Conservation (phyloP, 2,888 invertebrate species). For the Scaptomyza parva region DNA sequence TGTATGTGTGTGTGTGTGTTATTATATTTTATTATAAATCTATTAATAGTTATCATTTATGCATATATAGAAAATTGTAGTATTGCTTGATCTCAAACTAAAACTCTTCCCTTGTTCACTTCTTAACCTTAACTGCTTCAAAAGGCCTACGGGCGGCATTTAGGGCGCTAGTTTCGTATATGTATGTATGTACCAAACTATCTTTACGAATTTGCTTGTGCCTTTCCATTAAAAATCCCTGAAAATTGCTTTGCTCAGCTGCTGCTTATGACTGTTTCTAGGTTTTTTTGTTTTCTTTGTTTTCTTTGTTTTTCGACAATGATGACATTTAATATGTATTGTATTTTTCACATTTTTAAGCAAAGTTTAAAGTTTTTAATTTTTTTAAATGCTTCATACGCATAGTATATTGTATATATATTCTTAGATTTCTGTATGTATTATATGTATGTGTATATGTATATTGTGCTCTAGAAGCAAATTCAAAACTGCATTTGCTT, state of each 20-base stretch:
- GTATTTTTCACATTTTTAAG: conserved; percentile 58
- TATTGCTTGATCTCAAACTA: conserved; percentile 43
- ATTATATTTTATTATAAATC: conserved; percentile 21
- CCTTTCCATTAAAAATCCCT: conserved; percentile 76
- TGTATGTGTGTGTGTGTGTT: conserved; percentile 17
- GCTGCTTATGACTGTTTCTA: conserved; percentile 54
- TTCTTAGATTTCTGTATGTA: conserved; percentile 22
- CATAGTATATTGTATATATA: conserved; percentile 26
- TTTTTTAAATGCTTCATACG: conserved; percentile 59
- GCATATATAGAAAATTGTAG: conserved; percentile 34
- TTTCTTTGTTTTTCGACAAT: conserved; percentile 15
- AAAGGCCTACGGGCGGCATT: conserved; percentile 80
- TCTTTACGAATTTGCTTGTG: conserved; percentile 48
- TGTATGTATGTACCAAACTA: conserved; percentile 39
- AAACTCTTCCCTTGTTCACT: conserved; percentile 11
- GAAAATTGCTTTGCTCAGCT: conserved; percentile 69
- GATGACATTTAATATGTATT: conserved; percentile 58
- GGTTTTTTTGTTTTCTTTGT: conserved; percentile 27
- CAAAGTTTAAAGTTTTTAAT: conserved; percentile 39
- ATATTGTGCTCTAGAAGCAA: conserved; percentile 64
- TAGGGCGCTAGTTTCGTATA: conserved; percentile 54
- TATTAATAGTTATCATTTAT: conserved; percentile 32
- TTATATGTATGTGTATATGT: conserved; percentile 20
- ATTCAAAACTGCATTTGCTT: conserved; percentile 61
- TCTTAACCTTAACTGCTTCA: conserved; percentile 46